Conservation (phyloP, 2,113 vertebrate genomes). For the Lampris megalopsis region DNA sequence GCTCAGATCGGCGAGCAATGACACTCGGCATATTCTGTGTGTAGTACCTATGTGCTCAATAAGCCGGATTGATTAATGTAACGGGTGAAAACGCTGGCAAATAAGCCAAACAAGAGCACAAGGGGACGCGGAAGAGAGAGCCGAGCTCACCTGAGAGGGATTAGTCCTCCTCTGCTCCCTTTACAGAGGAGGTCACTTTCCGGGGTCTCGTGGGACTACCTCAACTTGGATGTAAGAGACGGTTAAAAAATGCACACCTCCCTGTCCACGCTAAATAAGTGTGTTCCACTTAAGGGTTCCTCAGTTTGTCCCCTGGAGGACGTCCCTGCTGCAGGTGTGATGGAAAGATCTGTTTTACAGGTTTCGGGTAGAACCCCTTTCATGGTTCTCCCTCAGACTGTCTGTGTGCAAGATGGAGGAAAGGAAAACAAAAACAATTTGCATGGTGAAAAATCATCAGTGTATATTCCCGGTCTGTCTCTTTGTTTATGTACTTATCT, state of each 20-base stretch:
- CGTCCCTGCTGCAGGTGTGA: conserved; percentile 33
- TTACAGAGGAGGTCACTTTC: conserved; percentile 39
- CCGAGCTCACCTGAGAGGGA: conserved; percentile 43
- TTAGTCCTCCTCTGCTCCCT: conserved; percentile 31
- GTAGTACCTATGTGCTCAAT: conserved; percentile 46
- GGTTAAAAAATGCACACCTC: conserved; percentile 25
- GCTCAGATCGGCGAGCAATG: conserved; percentile 47
- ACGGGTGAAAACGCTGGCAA: conserved; percentile 21
- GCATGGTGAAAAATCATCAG: no score
- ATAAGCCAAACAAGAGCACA: conserved; percentile 10
- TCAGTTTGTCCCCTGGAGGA: conserved; percentile 43
- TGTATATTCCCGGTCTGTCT: no score
- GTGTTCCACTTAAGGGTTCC: conserved; percentile 48
- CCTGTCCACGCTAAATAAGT: conserved; percentile 43
- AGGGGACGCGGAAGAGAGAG: conserved; percentile 23
- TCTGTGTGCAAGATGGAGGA: no score
- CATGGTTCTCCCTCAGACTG: conserved; percentile 7
- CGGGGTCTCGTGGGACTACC: conserved; percentile 13
- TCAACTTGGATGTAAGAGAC: conserved; percentile 35
- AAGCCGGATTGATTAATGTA: conserved; percentile 33
- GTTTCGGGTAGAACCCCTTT: not conserved
- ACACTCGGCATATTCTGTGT: conserved; percentile 35
- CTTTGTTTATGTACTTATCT: no score
- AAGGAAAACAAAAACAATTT: no score
- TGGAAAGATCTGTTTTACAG: conserved; percentile 9